Percentiles rank a stretch among this genome's conserved stretches.
These are phyloP conservation scores for Clanis bilineata DNA, from an alignment of 2,888 invertebrate genomes.

Conservation along the genomic window DNA sequence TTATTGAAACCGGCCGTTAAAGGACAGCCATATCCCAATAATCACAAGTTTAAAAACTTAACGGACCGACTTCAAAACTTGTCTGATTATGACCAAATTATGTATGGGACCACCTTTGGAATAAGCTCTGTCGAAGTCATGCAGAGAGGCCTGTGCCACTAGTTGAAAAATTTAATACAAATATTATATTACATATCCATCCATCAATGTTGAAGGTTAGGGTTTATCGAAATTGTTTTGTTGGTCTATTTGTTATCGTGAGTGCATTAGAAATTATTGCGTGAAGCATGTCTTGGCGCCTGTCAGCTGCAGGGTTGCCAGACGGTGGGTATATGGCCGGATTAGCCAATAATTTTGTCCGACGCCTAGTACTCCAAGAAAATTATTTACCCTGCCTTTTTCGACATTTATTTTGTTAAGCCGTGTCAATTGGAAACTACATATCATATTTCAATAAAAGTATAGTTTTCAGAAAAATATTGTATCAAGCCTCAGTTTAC, in stretches of 20 bases:
- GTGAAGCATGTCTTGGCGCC: conserved; percentile 41
- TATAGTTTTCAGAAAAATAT: conserved; percentile 58
- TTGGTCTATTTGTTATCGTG: conserved; percentile 45
- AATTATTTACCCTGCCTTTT: too few species aligned
- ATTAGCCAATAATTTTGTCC: background rate
- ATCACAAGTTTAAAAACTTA: too few species aligned
- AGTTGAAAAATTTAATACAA: background rate
- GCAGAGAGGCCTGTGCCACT: background rate
- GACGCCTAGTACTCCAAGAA: background rate
- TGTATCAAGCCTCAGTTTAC: conserved; percentile 21
- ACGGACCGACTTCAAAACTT: too few species aligned
- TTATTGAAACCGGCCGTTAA: too few species aligned
- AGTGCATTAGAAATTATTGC: conserved; percentile 50
- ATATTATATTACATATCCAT: background rate
- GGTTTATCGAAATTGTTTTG: background rate
- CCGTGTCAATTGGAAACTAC: too few species aligned
- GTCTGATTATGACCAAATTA: too few species aligned
- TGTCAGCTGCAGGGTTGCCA: background rate
- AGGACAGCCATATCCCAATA: too few species aligned
- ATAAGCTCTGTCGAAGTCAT: background rate
- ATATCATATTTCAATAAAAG: too few species aligned
- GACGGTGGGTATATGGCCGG: background rate
- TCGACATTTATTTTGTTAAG: too few species aligned
- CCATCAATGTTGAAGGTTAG: background rate
- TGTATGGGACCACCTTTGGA: conserved; percentile 14